phyloP scores from a whole-genome alignment of 2,797 vertebrate genomes.

The Danio kyathit region DNA sequence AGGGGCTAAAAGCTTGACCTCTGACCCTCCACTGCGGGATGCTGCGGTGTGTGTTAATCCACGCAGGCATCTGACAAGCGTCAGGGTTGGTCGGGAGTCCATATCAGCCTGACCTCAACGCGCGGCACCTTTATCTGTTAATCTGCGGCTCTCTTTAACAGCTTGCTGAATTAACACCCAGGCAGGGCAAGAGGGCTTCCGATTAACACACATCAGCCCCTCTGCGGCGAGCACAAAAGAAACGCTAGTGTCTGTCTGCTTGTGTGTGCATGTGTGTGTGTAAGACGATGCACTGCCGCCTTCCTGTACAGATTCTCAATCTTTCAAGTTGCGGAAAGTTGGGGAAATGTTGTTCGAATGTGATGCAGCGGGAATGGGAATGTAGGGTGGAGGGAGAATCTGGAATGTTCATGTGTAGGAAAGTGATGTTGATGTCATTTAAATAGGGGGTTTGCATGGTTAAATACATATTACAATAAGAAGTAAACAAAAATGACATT shows the following conservation, averaged over 20 bases:
- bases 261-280: constrained; percentile 20
- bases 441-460: not conserved
- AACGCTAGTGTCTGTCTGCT: constrained; percentile 69
- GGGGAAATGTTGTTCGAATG: not conserved
- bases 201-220: constrained; percentile 91
- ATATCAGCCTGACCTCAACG: constrained; percentile 91
- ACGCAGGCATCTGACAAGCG: constrained; percentile 97
- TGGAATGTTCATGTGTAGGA: not conserved
- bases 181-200: constrained; percentile 87
- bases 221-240: constrained; percentile 66
- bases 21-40: constrained; percentile 83
- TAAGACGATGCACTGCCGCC: constrained; percentile 20
- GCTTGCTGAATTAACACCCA: constrained; percentile 94
- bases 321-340: constrained; percentile 17
- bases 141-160: constrained; percentile 97
- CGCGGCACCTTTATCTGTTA: constrained; percentile 97
- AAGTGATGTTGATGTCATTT: not conserved
- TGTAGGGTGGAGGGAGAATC: not conserved
- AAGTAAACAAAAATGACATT: not conserved
- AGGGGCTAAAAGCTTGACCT: constrained; percentile 95
- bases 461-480: not conserved
- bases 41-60: constrained; percentile 95
- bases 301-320: not conserved
- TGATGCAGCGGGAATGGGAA: not conserved
- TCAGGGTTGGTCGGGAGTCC: constrained; percentile 83